A percentile compares a stretch with the other conserved stretches of the same genome.
phyloP scores from a whole-genome alignment of 2,797 vertebrate species.

The Acanthis flammea region DNA sequence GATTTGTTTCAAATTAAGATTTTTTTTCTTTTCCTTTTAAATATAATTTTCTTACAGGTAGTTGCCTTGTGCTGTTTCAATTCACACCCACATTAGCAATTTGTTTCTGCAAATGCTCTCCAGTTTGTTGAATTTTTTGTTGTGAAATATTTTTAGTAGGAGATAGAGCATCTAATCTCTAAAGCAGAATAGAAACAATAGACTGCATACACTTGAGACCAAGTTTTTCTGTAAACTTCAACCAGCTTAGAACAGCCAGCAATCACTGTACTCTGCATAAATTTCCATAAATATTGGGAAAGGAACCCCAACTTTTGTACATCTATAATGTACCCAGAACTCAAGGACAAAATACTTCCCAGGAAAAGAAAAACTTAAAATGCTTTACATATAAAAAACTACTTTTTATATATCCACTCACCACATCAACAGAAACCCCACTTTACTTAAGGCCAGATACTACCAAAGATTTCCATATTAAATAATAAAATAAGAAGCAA shows the following conservation, averaged over 20 bases:
- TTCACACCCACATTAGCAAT: background rate
- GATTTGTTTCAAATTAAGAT: background rate
- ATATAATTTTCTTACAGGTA: background rate
- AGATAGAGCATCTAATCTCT: background rate
- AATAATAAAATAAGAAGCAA: background rate
- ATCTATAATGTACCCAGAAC: background rate
- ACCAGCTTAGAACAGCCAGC: background rate
- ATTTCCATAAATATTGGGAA: background rate
- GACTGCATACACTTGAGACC: background rate
- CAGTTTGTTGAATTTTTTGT: slow-evolving; percentile 23
- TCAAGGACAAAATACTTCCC: background rate
- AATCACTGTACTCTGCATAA: background rate
- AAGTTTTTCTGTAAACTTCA: background rate
- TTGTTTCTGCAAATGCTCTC: slow-evolving; percentile 44
- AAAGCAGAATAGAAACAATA: background rate
- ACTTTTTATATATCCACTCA: background rate
- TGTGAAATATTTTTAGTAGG: slow-evolving; percentile 54
- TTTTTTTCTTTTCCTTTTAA: background rate
- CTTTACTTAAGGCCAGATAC: background rate
- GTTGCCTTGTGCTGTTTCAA: background rate
- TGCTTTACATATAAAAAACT: background rate
- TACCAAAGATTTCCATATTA: background rate
- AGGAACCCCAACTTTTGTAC: background rate
- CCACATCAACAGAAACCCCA: background rate
- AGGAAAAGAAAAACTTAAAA: background rate